Conservation (phyloP, 2,888 invertebrate species). For the Coenonympha glycerion region DNA sequence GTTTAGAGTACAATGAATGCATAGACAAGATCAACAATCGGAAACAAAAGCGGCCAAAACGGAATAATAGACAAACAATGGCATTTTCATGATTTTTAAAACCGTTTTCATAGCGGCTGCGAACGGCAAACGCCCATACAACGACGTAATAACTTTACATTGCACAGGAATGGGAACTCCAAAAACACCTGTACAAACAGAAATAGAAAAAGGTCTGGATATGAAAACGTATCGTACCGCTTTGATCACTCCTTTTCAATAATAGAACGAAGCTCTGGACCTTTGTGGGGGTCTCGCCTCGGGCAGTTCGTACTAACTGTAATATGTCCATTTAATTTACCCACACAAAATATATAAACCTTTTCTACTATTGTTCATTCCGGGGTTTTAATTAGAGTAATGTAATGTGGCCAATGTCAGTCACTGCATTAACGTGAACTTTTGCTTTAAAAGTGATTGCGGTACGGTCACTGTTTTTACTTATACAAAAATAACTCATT, state of each 20-base stretch:
- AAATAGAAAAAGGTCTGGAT: conserved; percentile 55
- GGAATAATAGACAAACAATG: conserved; percentile 22
- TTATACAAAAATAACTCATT: conserved; percentile 3
- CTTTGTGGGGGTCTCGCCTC: conserved; percentile 53
- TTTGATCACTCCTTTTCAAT: conserved; percentile 73
- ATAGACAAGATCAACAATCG: not conserved
- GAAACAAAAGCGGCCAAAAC: conserved; percentile 4
- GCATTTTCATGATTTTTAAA: conserved; percentile 29
- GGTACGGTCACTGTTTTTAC: conserved; percentile 1
- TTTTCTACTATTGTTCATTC: conserved; percentile 42
- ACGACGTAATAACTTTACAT: conserved; percentile 45
- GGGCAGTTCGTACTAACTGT: conserved; percentile 43
- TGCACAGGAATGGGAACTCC: conserved; percentile 40
- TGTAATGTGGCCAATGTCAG: conserved; percentile 28
- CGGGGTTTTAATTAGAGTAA: conserved; percentile 39
- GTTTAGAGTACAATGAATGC: not conserved
- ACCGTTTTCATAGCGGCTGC: conserved; percentile 29
- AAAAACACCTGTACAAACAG: conserved; percentile 58
- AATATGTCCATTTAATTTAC: conserved; percentile 67
- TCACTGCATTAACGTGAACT: conserved; percentile 15
- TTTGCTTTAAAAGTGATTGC: conserved; percentile 16
- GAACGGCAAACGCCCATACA: conserved; percentile 31
- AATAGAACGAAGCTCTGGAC: conserved; percentile 53
- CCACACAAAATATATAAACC: conserved; percentile 37
- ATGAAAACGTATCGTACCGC: conserved; percentile 61